Conservation (phyloP, 1,140 invertebrate species). For the Ephestia elutella region DNA sequence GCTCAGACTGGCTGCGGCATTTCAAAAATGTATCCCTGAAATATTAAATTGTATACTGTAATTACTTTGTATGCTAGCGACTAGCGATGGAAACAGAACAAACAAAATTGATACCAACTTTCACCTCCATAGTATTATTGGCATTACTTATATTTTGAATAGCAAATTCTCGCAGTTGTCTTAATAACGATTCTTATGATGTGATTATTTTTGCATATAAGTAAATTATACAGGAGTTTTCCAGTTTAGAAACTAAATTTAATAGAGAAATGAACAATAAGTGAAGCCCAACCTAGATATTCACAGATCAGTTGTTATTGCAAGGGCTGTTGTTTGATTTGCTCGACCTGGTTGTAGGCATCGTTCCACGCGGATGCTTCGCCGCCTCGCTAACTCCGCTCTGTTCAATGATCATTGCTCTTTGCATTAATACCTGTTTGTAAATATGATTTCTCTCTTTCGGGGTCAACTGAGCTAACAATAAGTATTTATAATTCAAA, state of each 20-base stretch:
- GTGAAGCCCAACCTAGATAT: neutral
- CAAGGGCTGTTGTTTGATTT: constrained; percentile 51
- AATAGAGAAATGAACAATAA: too few relatives aligned
- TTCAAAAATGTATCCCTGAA: neutral
- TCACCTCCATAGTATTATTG: too few relatives aligned
- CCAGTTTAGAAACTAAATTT: too few relatives aligned
- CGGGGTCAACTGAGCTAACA: too few relatives aligned
- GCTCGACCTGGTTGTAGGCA: constrained; percentile 42
- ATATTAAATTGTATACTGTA: neutral
- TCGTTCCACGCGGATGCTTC: constrained; percentile 23
- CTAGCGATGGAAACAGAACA: too few relatives aligned
- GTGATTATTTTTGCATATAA: too few relatives aligned
- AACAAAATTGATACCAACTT: too few relatives aligned
- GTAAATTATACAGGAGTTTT: too few relatives aligned
- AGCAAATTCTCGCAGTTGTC: too few relatives aligned
- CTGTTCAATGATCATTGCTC: constrained; percentile 9
- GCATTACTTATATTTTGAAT: too few relatives aligned
- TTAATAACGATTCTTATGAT: too few relatives aligned
- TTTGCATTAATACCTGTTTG: neutral
- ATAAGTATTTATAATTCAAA: too few relatives aligned
- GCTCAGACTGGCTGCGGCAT: neutral
- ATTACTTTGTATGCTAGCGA: neutral
- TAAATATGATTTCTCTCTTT: neutral
- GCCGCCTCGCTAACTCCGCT: constrained; percentile 20
- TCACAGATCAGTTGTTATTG: constrained; percentile 29